phyloP scores from a whole-genome alignment of 2,888 invertebrate genomes.

The Cetonia aurata region DNA sequence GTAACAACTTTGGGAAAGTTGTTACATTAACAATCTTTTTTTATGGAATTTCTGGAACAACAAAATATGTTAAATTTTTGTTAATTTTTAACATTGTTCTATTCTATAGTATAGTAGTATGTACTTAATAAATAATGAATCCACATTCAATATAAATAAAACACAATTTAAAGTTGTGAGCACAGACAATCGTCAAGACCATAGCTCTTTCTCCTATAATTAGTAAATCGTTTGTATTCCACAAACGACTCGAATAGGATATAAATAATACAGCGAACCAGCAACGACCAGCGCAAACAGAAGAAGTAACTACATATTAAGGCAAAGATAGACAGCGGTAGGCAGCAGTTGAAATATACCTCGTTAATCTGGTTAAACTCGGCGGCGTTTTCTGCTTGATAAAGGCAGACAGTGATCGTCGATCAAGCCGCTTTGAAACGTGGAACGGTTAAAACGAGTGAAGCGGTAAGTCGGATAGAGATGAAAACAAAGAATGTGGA shows the following conservation, averaged over 20 bases:
- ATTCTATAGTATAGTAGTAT: too few relatives aligned
- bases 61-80: too few relatives aligned
- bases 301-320: background rate
- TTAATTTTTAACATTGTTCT: too few relatives aligned
- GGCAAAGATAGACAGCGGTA: constrained; percentile 25
- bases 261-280: constrained; percentile 32
- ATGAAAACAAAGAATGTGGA: constrained; percentile 2
- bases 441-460: too few relatives aligned
- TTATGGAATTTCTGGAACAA: too few relatives aligned
- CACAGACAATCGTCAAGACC: constrained; percentile 4
- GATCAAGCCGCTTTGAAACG: constrained; percentile 2
- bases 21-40: too few relatives aligned
- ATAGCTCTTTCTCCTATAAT: constrained; percentile 7
- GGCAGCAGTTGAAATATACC: constrained; percentile 35
- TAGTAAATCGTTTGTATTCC: constrained; percentile 38
- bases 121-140: too few relatives aligned
- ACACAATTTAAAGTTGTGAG: background rate
- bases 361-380: constrained; percentile 23
- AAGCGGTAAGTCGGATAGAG: background rate
- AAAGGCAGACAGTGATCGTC: constrained; percentile 25
- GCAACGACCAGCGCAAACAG: background rate
- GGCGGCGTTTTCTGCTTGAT: constrained; percentile 21
- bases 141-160: too few relatives aligned
- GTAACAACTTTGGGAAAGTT: too few relatives aligned
- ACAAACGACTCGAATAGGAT: constrained; percentile 10